Percentiles rank a stretch among this genome's conserved stretches.
These are phyloP conservation scores for Stenolophus ochropezus DNA, from an alignment of 2,888 invertebrate genomes.

Conservation along the genomic window DNA sequence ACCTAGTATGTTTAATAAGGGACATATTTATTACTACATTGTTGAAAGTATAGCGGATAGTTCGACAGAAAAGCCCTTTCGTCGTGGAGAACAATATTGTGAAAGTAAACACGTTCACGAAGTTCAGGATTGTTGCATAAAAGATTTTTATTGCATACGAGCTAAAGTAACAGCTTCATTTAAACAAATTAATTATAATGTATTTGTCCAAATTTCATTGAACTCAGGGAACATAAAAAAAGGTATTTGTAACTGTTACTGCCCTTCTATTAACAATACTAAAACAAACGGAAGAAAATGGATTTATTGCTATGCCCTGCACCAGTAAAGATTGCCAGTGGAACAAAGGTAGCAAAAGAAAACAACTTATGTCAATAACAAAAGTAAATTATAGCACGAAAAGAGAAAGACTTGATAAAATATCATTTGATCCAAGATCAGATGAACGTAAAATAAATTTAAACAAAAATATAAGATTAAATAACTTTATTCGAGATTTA, in stretches of 20 bases:
- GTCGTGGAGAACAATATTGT: neutral
- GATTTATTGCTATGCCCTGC: neutral
- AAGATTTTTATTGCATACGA: neutral
- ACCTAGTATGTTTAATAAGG: neutral
- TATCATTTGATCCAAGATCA: neutral
- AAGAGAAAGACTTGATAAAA: neutral
- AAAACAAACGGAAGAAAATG: neutral
- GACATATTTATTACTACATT: neutral
- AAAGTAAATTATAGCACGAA: neutral
- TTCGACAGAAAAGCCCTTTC: neutral
- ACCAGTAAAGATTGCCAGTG: neutral
- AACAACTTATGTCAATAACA: neutral
- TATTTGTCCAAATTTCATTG: neutral
- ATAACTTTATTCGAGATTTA: neutral
- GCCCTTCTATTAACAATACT: neutral
- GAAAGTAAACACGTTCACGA: neutral
- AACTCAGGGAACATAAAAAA: neutral
- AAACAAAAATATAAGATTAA: neutral
- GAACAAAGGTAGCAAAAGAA: neutral
- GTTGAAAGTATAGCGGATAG: neutral
- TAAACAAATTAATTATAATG: neutral
- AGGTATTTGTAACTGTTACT: neutral
- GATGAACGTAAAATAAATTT: neutral
- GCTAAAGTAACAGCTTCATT: neutral
- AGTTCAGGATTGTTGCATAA: neutral